A percentile compares a stretch with the other conserved stretches of the same genome.
phyloP scores from a whole-genome alignment of 2,113 vertebrate genomes.

The Orientallactaga bullata region DNA sequence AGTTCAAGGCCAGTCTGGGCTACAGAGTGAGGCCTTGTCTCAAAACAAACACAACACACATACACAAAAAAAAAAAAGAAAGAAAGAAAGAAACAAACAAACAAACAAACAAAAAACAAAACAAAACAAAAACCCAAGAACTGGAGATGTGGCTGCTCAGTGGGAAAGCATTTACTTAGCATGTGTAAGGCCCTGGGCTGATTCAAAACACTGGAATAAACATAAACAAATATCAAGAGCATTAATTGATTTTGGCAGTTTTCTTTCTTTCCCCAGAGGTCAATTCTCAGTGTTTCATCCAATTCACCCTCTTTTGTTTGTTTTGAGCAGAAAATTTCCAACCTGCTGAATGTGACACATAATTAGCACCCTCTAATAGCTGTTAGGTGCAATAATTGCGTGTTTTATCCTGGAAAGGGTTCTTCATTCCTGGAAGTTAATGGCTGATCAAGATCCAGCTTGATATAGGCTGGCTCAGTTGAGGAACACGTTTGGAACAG shows the following conservation, averaged over 20 bases:
- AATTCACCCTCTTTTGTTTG: slow-evolving; percentile 2
- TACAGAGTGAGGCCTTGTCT: not conserved
- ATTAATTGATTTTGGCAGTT: not conserved
- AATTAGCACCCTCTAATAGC: slow-evolving; percentile 44
- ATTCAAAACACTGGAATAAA: not conserved
- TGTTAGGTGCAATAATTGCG: slow-evolving; percentile 22
- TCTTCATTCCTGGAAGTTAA: slow-evolving; percentile 11
- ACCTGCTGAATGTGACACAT: slow-evolving; percentile 40
- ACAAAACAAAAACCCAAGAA: no score
- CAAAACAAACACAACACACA: not conserved
- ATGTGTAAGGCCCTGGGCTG: no score
- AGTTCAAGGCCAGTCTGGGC: not conserved
- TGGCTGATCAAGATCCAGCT: not conserved
- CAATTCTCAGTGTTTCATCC: not conserved
- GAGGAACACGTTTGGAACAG: not conserved
- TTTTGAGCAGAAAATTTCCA: not conserved
- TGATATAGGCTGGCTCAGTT: not conserved
- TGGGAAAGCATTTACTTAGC: not conserved
- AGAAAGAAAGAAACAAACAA: no score
- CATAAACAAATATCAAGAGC: not conserved
- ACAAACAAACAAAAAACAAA: no score
- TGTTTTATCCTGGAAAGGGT: not conserved
- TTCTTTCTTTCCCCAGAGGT: not conserved
- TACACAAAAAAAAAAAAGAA: no score
- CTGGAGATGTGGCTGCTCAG: not conserved